These are phyloP conservation scores for Triops longicaudatus DNA, from an alignment of 1,140 invertebrate genomes.

Conservation along the genomic window DNA sequence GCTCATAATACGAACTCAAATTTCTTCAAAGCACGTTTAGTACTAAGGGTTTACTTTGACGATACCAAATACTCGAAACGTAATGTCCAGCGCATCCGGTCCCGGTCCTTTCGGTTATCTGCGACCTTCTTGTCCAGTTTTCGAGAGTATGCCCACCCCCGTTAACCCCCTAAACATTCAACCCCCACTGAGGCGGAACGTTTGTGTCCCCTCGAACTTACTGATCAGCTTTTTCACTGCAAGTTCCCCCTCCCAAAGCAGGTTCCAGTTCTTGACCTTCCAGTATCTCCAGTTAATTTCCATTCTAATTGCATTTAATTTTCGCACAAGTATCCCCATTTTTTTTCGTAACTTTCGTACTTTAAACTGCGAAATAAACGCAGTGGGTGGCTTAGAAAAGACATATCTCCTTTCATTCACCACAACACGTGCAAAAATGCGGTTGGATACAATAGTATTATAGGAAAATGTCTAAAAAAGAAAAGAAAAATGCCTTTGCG, in stretches of 20 bases:
- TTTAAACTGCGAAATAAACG: neutral
- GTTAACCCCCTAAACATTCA: neutral
- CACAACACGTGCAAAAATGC: neutral
- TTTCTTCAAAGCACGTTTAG: neutral
- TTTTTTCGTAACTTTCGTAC: neutral
- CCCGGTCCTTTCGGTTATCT: neutral
- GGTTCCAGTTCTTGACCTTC: neutral
- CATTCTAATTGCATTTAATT: neutral
- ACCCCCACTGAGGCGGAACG: neutral
- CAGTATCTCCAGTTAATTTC: neutral
- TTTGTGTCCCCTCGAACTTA: slow-evolving; percentile 1
- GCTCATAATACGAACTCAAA: neutral
- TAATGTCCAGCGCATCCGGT: slow-evolving; percentile 1
- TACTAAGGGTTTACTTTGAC: neutral
- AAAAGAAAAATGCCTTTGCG: neutral
- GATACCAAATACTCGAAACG: neutral
- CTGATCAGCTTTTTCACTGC: neutral
- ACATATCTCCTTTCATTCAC: neutral
- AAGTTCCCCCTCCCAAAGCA: neutral
- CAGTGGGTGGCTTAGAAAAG: neutral
- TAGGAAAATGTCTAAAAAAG: neutral
- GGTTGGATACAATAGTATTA: too few species aligned
- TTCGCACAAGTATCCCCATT: neutral
- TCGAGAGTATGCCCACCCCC: too few species aligned
- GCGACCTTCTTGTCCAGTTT: neutral